phyloP scores from a whole-genome alignment of 2,797 vertebrate species.

The Sebastolobus alascanus region DNA sequence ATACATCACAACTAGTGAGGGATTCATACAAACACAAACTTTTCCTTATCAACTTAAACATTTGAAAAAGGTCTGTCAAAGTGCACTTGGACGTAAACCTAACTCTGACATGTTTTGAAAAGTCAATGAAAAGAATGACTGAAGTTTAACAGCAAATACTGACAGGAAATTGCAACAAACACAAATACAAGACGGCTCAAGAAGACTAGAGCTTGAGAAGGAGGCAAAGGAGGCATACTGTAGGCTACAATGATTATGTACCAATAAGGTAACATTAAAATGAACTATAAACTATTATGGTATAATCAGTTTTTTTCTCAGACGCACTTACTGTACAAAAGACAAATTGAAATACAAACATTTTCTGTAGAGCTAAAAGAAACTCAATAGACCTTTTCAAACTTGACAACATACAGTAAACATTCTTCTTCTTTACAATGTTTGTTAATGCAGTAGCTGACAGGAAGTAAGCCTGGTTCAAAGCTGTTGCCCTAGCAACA shows the following conservation, averaged over 20 bases:
- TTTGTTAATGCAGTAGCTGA: too few species aligned
- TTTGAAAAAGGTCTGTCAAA: background rate
- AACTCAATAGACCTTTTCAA: background rate
- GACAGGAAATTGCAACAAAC: background rate
- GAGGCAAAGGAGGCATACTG: background rate
- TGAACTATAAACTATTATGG: background rate
- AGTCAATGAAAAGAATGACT: background rate
- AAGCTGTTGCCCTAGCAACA: too few species aligned
- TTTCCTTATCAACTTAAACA: background rate
- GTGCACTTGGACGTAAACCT: background rate
- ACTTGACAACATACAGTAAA: too few species aligned
- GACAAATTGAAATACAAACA: background rate
- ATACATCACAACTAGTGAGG: conserved; percentile 1
- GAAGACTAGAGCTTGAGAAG: background rate
- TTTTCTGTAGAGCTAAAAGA: background rate
- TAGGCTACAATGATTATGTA: background rate
- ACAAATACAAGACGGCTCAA: background rate
- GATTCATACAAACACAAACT: conserved; percentile 8
- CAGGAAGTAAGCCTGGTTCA: too few species aligned
- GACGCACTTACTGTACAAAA: background rate
- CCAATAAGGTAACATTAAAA: background rate
- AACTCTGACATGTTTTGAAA: conserved; percentile 29
- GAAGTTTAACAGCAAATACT: background rate
- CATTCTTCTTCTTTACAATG: too few species aligned
- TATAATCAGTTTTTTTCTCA: background rate